Evolutionary conservation across 2,797 vertebrate species (phyloP), one percentile per base, ranked within the genome.

Genomic region (Malacoraja senta): DNA sequence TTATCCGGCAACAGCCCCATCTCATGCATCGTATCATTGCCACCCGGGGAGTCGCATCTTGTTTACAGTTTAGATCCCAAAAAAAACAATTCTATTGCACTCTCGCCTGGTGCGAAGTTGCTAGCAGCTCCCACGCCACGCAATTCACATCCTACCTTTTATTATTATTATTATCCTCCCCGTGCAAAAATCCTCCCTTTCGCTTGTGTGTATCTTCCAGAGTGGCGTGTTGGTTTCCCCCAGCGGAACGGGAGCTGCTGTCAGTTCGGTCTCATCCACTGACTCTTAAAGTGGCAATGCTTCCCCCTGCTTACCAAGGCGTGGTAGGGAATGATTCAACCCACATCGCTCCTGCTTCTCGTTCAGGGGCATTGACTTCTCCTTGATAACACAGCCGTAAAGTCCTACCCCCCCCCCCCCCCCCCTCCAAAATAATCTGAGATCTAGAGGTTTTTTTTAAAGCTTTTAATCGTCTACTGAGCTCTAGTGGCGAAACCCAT

Each of bases 181-280:
- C 63, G 63, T 63, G 61, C 84, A 88, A 88, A 88, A 88, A 88
- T 61, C 84, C 84, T 88, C n/a, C 84, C 61, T 65, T 68, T 88
- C 68, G 84, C 84, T 68, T 35, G 17, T 32, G 61, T 68, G 84
- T 65, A 68, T 88, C 84, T 88, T 68, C n/a, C 65, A 17, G 71
- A 92, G 90, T 76, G 65, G 71, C 72, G 90, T 92, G 90, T 74
- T 3, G 68, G 71, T 92, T 29, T 13, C n/a, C 44, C 90, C 44
- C 72, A 53, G 68, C 90, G 24, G 15, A 92, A 58, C 38, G n/a
- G n/a, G 90, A 92, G 65, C 68, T 76, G 90, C 90, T 74, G 90
- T 76, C 90, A 91, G 38, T 91, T 91, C 90, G 12, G 68, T 91
- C 90, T 91, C 90, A 91, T 91, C 65, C 35, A 58, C 90, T 74